These are phyloP conservation scores for Babyrousa celebensis DNA, from an alignment of 2,797 vertebrate genomes.

Conservation along the genomic window DNA sequence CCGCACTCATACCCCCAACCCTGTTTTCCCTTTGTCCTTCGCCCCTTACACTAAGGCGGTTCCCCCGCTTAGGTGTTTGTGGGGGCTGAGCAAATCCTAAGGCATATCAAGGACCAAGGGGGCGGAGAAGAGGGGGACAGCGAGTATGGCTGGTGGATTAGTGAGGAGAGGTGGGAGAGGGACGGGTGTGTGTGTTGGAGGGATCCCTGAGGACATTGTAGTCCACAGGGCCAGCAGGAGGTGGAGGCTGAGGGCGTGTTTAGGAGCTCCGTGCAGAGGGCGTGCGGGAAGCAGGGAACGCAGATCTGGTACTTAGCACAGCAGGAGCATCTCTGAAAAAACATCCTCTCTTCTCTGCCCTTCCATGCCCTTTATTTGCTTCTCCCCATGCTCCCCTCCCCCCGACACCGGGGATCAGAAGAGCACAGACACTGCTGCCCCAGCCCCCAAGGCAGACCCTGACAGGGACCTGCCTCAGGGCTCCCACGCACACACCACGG, in stretches of 20 bases:
- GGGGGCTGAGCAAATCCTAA: background rate
- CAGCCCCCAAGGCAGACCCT: background rate
- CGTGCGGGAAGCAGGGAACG: background rate
- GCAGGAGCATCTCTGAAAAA: background rate
- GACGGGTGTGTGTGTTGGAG: rapidly evolving
- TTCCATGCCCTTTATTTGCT: background rate
- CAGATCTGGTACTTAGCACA: background rate
- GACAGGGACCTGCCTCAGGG: rapidly evolving
- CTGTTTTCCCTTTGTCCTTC: background rate
- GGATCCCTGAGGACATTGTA: background rate
- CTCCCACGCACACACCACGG: background rate
- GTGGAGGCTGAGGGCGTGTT: rapidly evolving
- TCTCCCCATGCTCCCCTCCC: too few species aligned
- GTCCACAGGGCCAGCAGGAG: background rate
- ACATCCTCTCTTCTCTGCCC: background rate
- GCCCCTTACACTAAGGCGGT: background rate
- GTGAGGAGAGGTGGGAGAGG: background rate
- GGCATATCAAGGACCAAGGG: background rate
- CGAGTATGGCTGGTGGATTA: rapidly evolving
- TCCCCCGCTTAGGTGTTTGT: background rate
- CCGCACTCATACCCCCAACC: too few species aligned
- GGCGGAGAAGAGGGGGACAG: background rate
- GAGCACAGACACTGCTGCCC: background rate
- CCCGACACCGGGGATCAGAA: background rate
- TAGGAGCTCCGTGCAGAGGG: background rate